A percentile compares a stretch with the other conserved stretches of the same genome.
Conservation (phyloP, 2,113 vertebrate genomes). For the Buteo buteo region DNA sequence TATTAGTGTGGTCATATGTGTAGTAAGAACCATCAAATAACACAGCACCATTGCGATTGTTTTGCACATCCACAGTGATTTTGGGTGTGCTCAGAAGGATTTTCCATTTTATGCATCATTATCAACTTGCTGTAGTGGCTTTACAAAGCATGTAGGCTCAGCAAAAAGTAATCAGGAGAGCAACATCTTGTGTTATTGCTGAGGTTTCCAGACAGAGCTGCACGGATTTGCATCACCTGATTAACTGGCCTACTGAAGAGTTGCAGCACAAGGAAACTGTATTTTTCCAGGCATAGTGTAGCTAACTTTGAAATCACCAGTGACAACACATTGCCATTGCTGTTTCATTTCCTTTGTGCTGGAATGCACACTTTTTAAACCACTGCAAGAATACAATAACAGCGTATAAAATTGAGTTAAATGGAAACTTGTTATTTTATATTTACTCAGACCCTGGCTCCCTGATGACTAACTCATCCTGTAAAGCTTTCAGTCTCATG, state of each 20-base stretch:
- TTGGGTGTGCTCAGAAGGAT: neutral
- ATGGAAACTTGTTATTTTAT: neutral
- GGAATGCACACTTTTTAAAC: neutral
- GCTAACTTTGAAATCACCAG: neutral
- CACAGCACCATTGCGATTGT: neutral
- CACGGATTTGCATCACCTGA: neutral
- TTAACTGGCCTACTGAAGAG: neutral
- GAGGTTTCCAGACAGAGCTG: neutral
- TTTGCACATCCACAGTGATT: neutral
- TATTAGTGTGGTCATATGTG: neutral
- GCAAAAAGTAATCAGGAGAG: slow-evolving; percentile 18
- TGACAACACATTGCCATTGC: neutral
- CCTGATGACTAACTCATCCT: neutral
- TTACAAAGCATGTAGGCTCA: slow-evolving; percentile 18
- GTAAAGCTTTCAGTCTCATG: neutral
- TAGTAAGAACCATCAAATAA: neutral
- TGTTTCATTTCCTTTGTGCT: neutral
- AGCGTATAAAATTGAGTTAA: neutral
- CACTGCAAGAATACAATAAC: neutral
- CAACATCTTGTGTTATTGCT: neutral
- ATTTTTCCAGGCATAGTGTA: neutral
- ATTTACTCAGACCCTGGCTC: neutral
- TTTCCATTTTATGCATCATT: slow-evolving; percentile 38
- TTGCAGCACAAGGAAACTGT: neutral
- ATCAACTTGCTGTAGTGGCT: neutral